Base-by-base conservation (phyloP, 1,140 invertebrate species). In the Drosophila neocordata region DNA sequence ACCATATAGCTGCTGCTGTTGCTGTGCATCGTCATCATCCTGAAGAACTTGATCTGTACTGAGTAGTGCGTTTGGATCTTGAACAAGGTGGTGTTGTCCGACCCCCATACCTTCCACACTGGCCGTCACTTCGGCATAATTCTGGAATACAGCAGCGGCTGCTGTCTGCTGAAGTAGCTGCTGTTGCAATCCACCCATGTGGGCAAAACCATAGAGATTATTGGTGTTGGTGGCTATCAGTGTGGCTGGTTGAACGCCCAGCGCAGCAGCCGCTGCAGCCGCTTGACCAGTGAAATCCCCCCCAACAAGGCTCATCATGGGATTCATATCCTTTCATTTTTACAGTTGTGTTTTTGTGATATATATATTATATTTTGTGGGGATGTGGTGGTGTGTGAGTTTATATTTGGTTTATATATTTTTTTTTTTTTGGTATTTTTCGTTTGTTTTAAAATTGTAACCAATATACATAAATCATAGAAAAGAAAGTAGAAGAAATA, bases 231-330 rank as follows among this genome's bases (percentile, higher is more conserved):
- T 87, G 38, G 90, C 73, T 51, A 91, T 91, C 34, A 91, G 63
- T 13, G 89, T 85, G 35, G 72, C 78, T 5, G 87, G 88, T 67
- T 85, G 89, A 15, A 87, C 72, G 51, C 89, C 82, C 37, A 90
- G 57, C 12, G 90, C 79, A 5, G 85, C 90, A 20, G 87, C 79
- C 12, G 89, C 77, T 37, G 84, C 83, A 38, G 79, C 88, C 12
- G 84, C 82, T 41, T 91, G 90, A 68, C 85, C 85, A 69, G 83
- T 74, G 65, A 90, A 91, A 73, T 91, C 90, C 66, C 90, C 90
- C 75, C 90, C 90, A 77, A 91, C 90, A 79, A 91, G 76, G 72
- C 89, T 91, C 90, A 91, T 90, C 90, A 91, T 91, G 37, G 90
- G 83, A 91, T 91, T 90, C 66, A 91, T 85, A 71, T 91, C 90